Percentiles rank a stretch among this genome's conserved stretches.
Conservation (phyloP, 2,888 invertebrate genomes). For the Pseudoips prasinana region DNA sequence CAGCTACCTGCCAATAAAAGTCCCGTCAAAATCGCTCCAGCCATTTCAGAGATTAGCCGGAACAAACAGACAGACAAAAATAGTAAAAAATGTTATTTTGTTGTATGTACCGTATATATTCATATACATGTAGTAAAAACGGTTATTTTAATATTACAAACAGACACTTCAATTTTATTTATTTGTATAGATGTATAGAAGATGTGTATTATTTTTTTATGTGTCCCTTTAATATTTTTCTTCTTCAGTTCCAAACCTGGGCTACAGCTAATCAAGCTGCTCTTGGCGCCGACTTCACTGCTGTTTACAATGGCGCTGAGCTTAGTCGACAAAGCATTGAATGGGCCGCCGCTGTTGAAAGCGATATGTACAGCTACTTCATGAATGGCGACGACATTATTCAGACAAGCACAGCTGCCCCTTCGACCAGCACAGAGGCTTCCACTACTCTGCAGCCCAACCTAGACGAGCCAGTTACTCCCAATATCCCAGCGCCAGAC, state of each 20-base stretch:
- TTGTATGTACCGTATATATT: too few relatives aligned
- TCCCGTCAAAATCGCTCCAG: too few relatives aligned
- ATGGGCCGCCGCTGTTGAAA: constrained; percentile 40
- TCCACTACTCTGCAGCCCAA: constrained; percentile 19
- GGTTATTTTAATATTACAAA: too few relatives aligned
- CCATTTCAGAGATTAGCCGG: too few relatives aligned
- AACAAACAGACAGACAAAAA: too few relatives aligned
- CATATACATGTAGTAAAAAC: too few relatives aligned
- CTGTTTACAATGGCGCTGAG: constrained; percentile 37
- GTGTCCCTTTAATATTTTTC: constrained; percentile 1
- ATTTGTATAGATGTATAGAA: too few relatives aligned
- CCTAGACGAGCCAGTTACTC: constrained; percentile 45
- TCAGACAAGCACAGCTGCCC: neutral
- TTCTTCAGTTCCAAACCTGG: constrained; percentile 61
- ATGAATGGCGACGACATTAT: constrained; percentile 27
- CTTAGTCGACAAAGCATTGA: constrained; percentile 38
- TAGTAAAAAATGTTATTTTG: too few relatives aligned
- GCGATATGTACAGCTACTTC: constrained; percentile 50
- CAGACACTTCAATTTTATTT: too few relatives aligned
- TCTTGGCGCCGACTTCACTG: constrained; percentile 37
- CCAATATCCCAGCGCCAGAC: constrained; percentile 36
- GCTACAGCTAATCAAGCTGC: constrained; percentile 30
- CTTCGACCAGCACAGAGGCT: neutral
- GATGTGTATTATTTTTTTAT: neutral
- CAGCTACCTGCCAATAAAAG: too few relatives aligned